Base-by-base conservation (phyloP, 92 coral and sea anemone genomes). In the Bergia sp. region DNA sequence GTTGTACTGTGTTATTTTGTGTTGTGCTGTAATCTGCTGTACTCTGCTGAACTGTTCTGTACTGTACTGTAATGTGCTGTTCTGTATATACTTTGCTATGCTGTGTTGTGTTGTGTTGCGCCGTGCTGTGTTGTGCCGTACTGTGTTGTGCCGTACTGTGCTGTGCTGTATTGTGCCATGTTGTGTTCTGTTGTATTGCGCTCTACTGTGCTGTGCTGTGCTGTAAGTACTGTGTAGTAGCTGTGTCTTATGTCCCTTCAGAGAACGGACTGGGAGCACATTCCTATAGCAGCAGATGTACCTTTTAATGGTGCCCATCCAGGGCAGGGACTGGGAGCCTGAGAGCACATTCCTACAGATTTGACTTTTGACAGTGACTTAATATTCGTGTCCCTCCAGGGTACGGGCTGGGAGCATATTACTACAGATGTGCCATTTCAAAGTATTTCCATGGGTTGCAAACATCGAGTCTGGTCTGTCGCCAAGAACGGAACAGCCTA, bases 401-500 rank as follows among this genome's bases (percentile, higher is more conserved):
- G 99, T 42, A 89, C 92, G 37, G 92, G 98, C 1, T 97, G 99
- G 99, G 93, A 89, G 89, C 98, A 94, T 69, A 85, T 97, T 57
- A 82, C 92, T 36, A 94, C 99, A 53, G 98, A 97, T 86, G 92
- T 95, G 1, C 94, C 96, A 41, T 95, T 94, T 89, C 83, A 87
- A 72, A 97, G 99, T 87, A 94, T 97, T 67, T 95, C 99, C 6
- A 90, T 97, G 37, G 99, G 99, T 12, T 91, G 95, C 50, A 92
- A 96, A 76, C 87, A 92, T 47, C 92, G 93, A 57, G 94, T 97
- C 42, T 97, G 99, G 99, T 96, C 96, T 3, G 88, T 97, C 40
- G 99, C 97, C 41, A 93, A 87, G 69, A 94, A 97, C 75, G 99
- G 98, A 29, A 93, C 99, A n/a, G 96, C 99, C 12, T 97, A 95